phyloP scores from a whole-genome alignment of 2,888 invertebrate genomes.

The Spicauda simplicius region DNA sequence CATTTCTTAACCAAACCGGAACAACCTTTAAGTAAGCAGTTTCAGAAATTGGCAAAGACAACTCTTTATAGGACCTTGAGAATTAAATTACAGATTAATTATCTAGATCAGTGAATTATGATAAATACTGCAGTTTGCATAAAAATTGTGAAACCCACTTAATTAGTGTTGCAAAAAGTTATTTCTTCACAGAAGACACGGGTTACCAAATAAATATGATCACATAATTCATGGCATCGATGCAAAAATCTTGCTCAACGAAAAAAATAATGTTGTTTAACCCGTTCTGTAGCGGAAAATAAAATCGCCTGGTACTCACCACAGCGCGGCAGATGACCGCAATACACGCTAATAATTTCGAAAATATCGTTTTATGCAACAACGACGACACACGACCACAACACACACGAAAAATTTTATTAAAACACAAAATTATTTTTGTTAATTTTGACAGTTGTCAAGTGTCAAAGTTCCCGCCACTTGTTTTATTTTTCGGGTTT shows the following conservation, averaged over 20 bases:
- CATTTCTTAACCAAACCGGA: constrained; percentile 25
- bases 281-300: constrained; percentile 42
- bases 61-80: constrained; percentile 13
- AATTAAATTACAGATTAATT: constrained; percentile 13
- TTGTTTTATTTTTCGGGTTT: constrained; percentile 41
- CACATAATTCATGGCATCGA: constrained; percentile 17
- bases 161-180: constrained; percentile 12
- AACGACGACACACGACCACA: constrained; percentile 40
- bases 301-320: constrained; percentile 39
- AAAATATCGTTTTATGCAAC: constrained; percentile 33
- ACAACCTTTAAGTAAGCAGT: neutral
- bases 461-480: constrained; percentile 58
- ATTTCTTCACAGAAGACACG: constrained; percentile 22
- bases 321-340: constrained; percentile 39
- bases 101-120: constrained; percentile 22
- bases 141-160: constrained; percentile 12
- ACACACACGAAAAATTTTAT: constrained; percentile 40
- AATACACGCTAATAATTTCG: constrained; percentile 34
- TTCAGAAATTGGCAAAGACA: constrained; percentile 11
- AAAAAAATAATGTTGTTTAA: constrained; percentile 43
- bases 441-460: constrained; percentile 59
- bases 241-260: constrained; percentile 16
- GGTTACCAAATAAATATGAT: neutral
- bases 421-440: constrained; percentile 38
- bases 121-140: constrained; percentile 8